phyloP scores from a whole-genome alignment of 2,797 vertebrate genomes.

The Adrianichthys oophorus region DNA sequence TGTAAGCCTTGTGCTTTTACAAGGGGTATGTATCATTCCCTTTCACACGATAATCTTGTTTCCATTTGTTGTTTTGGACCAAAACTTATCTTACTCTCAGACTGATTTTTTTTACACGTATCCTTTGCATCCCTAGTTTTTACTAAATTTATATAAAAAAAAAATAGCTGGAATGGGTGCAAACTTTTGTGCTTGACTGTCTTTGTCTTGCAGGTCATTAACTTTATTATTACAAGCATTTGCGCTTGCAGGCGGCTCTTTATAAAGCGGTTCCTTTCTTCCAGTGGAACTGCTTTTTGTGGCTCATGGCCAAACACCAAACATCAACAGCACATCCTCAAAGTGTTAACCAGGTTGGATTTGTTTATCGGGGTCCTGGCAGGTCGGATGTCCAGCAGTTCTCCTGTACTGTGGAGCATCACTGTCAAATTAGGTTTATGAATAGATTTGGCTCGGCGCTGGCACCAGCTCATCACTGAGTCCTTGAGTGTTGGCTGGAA shows the following conservation, averaged over 20 bases:
- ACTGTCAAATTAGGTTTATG: slow-evolving; percentile 68
- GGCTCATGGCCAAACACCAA: slow-evolving; percentile 25
- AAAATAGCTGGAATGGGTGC: too few species aligned
- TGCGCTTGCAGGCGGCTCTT: slow-evolving; percentile 4
- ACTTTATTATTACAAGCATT: not conserved
- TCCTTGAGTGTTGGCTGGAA: slow-evolving; percentile 54
- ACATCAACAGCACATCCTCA: slow-evolving; percentile 25
- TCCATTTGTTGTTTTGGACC: too few species aligned
- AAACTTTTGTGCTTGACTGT: too few species aligned
- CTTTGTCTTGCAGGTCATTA: too few species aligned
- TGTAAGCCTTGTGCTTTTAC: too few species aligned
- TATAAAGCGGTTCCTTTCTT: slow-evolving; percentile 28
- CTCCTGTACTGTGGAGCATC: slow-evolving; percentile 46
- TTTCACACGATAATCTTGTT: too few species aligned
- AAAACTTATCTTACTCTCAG: too few species aligned
- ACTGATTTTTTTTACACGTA: too few species aligned
- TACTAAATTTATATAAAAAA: too few species aligned
- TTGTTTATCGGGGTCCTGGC: slow-evolving; percentile 56
- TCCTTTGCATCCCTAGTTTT: too few species aligned
- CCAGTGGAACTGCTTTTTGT: slow-evolving; percentile 9
- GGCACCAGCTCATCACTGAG: slow-evolving; percentile 45
- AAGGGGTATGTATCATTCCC: too few species aligned
- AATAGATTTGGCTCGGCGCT: slow-evolving; percentile 63
- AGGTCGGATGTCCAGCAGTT: slow-evolving; percentile 51
- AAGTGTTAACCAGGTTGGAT: slow-evolving; percentile 45